Conservation (phyloP, 2,888 invertebrate genomes). For the Cremastinae sp. region DNA sequence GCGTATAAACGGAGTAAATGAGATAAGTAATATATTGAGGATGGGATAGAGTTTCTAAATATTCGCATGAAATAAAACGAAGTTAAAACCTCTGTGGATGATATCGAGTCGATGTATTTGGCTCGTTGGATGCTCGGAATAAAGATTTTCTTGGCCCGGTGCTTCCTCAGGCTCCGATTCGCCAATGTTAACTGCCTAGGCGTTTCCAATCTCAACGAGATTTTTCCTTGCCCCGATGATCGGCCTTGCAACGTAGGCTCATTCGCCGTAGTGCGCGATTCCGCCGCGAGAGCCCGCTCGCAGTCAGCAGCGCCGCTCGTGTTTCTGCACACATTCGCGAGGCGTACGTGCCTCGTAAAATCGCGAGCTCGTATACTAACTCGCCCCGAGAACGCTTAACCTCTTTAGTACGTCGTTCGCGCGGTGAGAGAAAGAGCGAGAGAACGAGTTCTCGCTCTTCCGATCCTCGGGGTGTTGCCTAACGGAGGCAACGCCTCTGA, state of each 20-base stretch:
- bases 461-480: conserved; percentile 42
- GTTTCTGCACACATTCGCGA: background rate
- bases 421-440: conserved; percentile 13
- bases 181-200: conserved; percentile 56
- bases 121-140: background rate
- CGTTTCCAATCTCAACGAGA: conserved; percentile 55
- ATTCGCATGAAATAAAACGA: background rate
- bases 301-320: background rate
- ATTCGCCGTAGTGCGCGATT: conserved; percentile 34
- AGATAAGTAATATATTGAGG: too few species aligned
- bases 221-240: conserved; percentile 32
- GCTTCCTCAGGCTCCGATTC: conserved; percentile 54
- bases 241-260: conserved; percentile 5
- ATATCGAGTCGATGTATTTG: too few species aligned
- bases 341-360: conserved; percentile 30
- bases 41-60: background rate
- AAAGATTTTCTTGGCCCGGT: conserved; percentile 4
- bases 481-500: conserved; percentile 42
- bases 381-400: background rate
- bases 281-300: conserved; percentile 38
- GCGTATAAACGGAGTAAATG: too few species aligned
- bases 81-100: too few species aligned
- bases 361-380: conserved; percentile 31
- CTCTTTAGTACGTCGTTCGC: conserved; percentile 34
- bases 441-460: conserved; percentile 8